Conservation (phyloP, 2,113 vertebrate species). For the Misgurnus mizolepis region DNA sequence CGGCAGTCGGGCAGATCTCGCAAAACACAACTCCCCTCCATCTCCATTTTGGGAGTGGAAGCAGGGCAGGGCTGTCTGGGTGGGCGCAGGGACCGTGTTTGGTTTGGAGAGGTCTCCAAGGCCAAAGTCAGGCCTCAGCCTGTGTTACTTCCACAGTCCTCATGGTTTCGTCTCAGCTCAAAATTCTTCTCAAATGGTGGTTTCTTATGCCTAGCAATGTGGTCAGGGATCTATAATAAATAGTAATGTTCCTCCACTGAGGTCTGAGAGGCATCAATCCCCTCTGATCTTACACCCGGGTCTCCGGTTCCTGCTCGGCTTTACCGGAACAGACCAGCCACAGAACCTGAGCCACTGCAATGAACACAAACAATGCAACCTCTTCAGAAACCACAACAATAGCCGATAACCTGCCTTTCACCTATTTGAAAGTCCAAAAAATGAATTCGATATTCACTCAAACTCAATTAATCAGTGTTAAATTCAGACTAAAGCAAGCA, state of each 20-base stretch:
- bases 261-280: conserved; percentile 31
- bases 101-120: conserved; percentile 49
- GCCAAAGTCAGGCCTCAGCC: conserved; percentile 41
- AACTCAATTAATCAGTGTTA: too few relatives aligned
- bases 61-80: conserved; percentile 47
- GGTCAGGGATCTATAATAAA: conserved; percentile 48
- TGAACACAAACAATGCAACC: conserved; percentile 4
- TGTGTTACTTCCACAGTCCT: conserved; percentile 16
- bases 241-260: conserved; percentile 27
- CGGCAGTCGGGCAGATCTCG: neutral
- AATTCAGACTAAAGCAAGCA: too few relatives aligned
- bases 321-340: conserved; percentile 16
- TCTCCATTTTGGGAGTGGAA: conserved; percentile 33
- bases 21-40: neutral
- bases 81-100: conserved; percentile 50
- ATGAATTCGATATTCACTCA: too few relatives aligned
- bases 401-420: conserved; percentile 11
- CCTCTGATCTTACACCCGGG: conserved; percentile 25
- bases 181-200: conserved; percentile 30
- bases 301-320: conserved; percentile 19
- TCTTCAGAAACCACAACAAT: conserved; percentile 20
- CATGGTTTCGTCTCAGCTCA: conserved; percentile 13
- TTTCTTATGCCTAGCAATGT: conserved; percentile 33
- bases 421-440: neutral
- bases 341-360: neutral